Percentiles rank a stretch among this genome's conserved stretches.
Evolutionary conservation across 2,113 vertebrate species (phyloP).

Genomic region (Sylvilagus bachmani): DNA sequence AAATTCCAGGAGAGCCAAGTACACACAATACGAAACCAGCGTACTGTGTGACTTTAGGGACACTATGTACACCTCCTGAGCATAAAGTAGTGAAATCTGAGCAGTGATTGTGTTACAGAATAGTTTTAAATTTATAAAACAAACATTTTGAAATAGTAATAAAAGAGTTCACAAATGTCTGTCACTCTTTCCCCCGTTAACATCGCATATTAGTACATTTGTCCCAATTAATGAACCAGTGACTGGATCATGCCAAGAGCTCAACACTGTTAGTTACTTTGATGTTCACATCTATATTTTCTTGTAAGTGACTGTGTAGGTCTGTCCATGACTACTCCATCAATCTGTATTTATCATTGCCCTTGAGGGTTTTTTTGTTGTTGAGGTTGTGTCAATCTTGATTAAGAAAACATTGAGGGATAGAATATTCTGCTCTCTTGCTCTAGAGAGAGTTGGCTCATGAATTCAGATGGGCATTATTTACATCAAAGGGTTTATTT

Average conservation of each 20-base stretch:
- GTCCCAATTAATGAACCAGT: neutral
- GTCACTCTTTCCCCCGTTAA: too few relatives aligned
- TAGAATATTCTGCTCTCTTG: neutral
- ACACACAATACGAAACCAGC: neutral
- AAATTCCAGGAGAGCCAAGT: neutral
- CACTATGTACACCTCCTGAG: neutral
- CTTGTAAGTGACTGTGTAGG: neutral
- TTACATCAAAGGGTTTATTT: neutral
- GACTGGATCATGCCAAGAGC: neutral
- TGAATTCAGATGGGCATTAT: neutral
- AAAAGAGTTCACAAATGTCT: too few relatives aligned
- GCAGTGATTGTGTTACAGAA: too few relatives aligned
- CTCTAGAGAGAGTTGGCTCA: neutral
- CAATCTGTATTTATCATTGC: conserved; percentile 26
- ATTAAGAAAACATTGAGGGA: conserved; percentile 38
- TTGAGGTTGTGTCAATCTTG: conserved; percentile 3
- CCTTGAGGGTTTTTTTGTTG: neutral
- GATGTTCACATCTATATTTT: neutral
- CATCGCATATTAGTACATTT: too few relatives aligned
- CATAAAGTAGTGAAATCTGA: too few relatives aligned
- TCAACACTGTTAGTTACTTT: conserved; percentile 1
- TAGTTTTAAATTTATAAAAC: too few relatives aligned
- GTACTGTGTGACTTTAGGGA: neutral
- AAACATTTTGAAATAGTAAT: too few relatives aligned
- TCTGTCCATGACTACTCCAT: neutral